These are phyloP conservation scores for Zapus hudsonius DNA, from an alignment of 2,113 vertebrate species.

Conservation along the genomic window DNA sequence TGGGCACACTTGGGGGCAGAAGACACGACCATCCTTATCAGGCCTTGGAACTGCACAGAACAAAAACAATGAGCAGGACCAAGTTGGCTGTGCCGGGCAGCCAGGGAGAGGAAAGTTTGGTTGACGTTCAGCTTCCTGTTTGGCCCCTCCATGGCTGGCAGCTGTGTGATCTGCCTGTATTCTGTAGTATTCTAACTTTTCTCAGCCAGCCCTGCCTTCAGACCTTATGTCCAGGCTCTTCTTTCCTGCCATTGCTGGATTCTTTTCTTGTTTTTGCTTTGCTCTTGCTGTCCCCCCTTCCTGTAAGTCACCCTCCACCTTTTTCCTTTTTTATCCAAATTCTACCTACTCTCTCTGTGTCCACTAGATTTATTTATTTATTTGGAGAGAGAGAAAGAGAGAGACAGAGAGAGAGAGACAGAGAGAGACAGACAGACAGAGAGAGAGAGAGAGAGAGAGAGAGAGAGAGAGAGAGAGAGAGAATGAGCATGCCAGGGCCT, in stretches of 20 bases:
- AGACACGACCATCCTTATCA: not conserved
- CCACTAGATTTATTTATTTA: too few relatives aligned
- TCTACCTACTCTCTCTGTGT: not conserved
- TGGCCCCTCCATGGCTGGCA: fast-evolving
- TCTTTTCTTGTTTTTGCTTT: not conserved
- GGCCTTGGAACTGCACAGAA: not conserved
- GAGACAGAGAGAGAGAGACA: too few relatives aligned
- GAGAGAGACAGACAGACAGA: too few relatives aligned
- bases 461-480: too few relatives aligned
- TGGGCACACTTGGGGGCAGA: not conserved
- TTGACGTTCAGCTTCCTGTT: not conserved
- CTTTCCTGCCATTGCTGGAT: not conserved
- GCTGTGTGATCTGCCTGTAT: not conserved
- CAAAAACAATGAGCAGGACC: not conserved
- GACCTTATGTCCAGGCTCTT: not conserved
- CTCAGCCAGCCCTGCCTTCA: not conserved
- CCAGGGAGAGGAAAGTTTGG: not conserved
- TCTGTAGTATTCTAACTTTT: not conserved
- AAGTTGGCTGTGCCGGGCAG: not conserved
- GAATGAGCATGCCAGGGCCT: too few relatives aligned
- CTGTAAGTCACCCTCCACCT: not conserved
- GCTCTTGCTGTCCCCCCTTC: not conserved
- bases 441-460: too few relatives aligned
- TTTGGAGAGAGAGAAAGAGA: too few relatives aligned
- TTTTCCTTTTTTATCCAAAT: not conserved